Evolutionary conservation across 2,113 vertebrate genomes (phyloP), one percentile per base, ranked within the genome.

Genomic region (Deroptyus accipitrinus): DNA sequence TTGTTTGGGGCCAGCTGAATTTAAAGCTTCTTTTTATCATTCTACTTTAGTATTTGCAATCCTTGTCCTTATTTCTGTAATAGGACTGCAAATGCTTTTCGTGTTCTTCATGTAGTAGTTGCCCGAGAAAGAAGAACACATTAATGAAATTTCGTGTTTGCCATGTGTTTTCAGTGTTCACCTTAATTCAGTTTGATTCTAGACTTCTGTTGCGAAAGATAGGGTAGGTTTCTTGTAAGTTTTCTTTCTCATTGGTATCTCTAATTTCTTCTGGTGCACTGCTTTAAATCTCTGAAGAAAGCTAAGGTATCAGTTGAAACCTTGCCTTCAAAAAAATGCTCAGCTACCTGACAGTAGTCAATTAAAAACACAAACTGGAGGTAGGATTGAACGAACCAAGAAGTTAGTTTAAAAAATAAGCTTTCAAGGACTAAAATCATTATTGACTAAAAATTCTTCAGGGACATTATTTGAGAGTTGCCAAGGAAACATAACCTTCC

Each of bases 401-500:
- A 96, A 94, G 48, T 93, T 91, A 90, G 80, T 85, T 95, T 91
- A 86, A 97, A 96, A 97, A 96, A 94, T 68, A 96, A 81, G 55
- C 91, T 95, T 89, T 94, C 66, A 88, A 96, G 82, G 49, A 84
- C 25, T 94, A 94, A 73, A 97, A 70, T 97, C n/a, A 64, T 96
- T 97, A 96, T 93, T 97, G 94, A 95, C 95, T 86, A 70, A 81
- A 91, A 96, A 81, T 93, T 96, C 92, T 96, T 92, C 63, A 39
- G 92, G 86, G 86, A 92, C 83, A 89, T 97, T 88, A 80, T 96
- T 95, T 97, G 95, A 97, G 96, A 96, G 97, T 98, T 98, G 91
- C 97, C 96, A 97, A 92, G 97, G 97, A 96, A 98, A 97, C 96
- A 73, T 78, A 96, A 78, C 88, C 41, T 96, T 95, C 83, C 93